These are phyloP conservation scores for Pogonognathellus flavescens DNA, from an alignment of 1,140 invertebrate genomes.

Conservation along the genomic window DNA sequence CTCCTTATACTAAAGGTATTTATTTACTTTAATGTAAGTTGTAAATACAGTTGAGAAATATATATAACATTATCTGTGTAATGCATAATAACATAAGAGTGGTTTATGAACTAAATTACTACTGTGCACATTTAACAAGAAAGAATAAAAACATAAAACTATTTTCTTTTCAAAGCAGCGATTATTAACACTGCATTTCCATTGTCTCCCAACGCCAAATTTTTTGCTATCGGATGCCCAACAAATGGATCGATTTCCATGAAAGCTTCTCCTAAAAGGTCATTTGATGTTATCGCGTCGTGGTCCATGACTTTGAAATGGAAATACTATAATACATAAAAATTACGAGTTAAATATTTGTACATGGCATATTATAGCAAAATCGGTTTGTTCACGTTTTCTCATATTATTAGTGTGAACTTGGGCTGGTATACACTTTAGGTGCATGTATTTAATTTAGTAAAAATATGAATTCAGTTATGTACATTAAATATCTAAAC, in stretches of 20 bases:
- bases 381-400: too few relatives aligned
- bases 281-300: slow-evolving; percentile 54
- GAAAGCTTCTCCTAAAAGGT: slow-evolving; percentile 56
- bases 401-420: too few relatives aligned
- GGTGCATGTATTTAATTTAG: too few relatives aligned
- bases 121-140: not conserved
- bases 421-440: too few relatives aligned
- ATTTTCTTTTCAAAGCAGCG: not conserved
- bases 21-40: too few relatives aligned
- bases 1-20: too few relatives aligned
- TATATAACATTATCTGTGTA: not conserved
- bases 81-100: not conserved
- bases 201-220: not conserved
- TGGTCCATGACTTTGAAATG: slow-evolving; percentile 61
- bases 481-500: too few relatives aligned
- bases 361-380: too few relatives aligned
- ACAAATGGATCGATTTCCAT: slow-evolving; percentile 59
- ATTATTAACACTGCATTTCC: not conserved
- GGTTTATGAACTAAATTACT: not conserved
- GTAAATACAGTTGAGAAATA: too few relatives aligned
- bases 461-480: too few relatives aligned
- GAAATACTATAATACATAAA: slow-evolving; percentile 36
- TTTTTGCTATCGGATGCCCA: not conserved
- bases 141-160: slow-evolving; percentile 2
- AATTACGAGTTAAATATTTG: too few relatives aligned